Evolutionary conservation across 2,888 invertebrate genomes (phyloP), one percentile per base, ranked within the genome.

Genomic region (Parapristionchus giblindavisi): DNA sequence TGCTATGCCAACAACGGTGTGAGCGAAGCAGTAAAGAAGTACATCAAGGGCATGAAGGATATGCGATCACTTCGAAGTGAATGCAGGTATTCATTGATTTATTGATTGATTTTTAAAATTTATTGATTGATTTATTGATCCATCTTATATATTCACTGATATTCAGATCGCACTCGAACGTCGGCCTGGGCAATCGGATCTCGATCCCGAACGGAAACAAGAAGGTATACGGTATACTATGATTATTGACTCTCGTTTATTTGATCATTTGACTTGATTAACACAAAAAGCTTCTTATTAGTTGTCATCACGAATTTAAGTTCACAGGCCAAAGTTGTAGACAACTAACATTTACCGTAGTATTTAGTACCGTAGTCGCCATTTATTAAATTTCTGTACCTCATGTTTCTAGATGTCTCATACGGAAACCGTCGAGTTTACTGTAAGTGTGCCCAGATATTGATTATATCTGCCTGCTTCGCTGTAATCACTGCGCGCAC

Each of bases 1-100:
- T 85, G 84, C 73, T 86, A 86, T 68, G 82, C 84, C 5, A 85
- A 86, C 60, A 76, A 77, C 43, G 70, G 80, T 6, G 85, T 86
- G n/a, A 27, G 79, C 38, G 82, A 83, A 36, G 56, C 56, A 40
- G 34, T 71, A 3, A 52, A 56, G 56, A 71, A 56, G 17, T 54
- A 48, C 11, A 54, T 71, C 27, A 52, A 38, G 56, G 54, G 29
- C 38, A 56, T 56, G 56, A 56, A 71, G 40, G 56, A 71, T 21
- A 14, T 48, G 38, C 36, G 71, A n/a, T 40, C 56, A 21, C 56
- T 71, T 0, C 36, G 56, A 56, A 71, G 56, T 8, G 71, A 71
- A 36, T 56, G 54, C 71, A 56, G 54, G 71, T 71, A 32, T 29
- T 1, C 38, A 14, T 14, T 43, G 8, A 24, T 36, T 40, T 61